A percentile compares a stretch with the other conserved stretches of the same genome.
Evolutionary conservation across 2,113 vertebrate genomes (phyloP).

Genomic region (Chaetura pelagica): DNA sequence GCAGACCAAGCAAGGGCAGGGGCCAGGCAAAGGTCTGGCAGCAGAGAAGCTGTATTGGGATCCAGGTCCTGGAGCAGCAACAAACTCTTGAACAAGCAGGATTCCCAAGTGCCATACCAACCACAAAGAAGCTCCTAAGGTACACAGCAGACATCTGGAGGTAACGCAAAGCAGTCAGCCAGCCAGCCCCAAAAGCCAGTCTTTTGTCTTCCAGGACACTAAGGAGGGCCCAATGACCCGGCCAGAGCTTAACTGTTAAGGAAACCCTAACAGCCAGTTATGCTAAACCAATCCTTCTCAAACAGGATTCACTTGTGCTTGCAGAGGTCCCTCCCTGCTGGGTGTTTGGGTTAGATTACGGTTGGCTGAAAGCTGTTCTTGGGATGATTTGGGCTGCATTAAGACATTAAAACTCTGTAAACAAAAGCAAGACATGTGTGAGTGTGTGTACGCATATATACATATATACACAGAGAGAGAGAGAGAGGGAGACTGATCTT

Average conservation of each 20-base stretch:
- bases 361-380: not conserved
- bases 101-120: fast-evolving
- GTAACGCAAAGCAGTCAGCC: too few relatives aligned
- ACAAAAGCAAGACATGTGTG: not conserved
- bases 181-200: not conserved
- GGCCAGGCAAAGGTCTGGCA: not conserved
- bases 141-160: not conserved
- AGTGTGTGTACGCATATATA: too few relatives aligned
- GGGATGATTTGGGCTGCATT: not conserved
- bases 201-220: not conserved
- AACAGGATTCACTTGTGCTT: fast-evolving
- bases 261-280: not conserved
- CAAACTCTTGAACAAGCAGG: fast-evolving
- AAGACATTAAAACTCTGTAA: not conserved
- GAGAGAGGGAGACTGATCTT: not conserved
- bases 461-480: too few relatives aligned
- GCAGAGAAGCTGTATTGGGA: not conserved
- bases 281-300: not conserved
- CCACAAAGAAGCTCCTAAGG: not conserved
- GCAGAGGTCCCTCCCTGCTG: fast-evolving
- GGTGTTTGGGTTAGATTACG: not conserved
- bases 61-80: not conserved
- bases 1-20: fast-evolving
- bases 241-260: not conserved
- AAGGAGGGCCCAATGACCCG: not conserved